phyloP scores from a whole-genome alignment of 2,888 invertebrate genomes.

The Leptinotarsa tumamoca region DNA sequence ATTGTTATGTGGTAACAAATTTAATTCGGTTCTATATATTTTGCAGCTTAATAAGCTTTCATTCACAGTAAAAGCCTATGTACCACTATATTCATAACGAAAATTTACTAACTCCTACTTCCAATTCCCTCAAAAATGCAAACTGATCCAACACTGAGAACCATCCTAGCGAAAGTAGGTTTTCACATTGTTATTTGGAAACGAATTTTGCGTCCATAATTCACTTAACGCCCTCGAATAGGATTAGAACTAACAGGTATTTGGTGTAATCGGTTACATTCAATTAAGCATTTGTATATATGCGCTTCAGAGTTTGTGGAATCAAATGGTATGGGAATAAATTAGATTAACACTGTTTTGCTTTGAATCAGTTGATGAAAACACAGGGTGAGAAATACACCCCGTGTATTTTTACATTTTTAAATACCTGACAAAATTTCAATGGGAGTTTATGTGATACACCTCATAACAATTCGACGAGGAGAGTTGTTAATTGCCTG shows the following conservation, averaged over 20 bases:
- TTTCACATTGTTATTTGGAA: neutral
- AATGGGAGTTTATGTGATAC: too few species aligned
- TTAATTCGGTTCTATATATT: too few species aligned
- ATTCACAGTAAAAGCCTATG: too few species aligned
- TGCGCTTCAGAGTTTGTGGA: neutral
- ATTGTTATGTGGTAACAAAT: too few species aligned
- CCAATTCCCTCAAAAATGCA: neutral
- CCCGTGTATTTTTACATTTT: too few species aligned
- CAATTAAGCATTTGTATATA: slow-evolving; percentile 14
- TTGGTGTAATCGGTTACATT: slow-evolving; percentile 11
- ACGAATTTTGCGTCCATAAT: slow-evolving; percentile 8
- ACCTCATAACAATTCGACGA: too few species aligned
- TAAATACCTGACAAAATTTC: too few species aligned
- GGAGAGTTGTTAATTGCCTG: too few species aligned
- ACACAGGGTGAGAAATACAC: too few species aligned
- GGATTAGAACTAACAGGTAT: slow-evolving; percentile 12
- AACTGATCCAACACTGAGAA: neutral
- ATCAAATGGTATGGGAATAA: slow-evolving; percentile 2
- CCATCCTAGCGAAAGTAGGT: neutral
- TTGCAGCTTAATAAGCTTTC: too few species aligned
- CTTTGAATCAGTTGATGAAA: neutral
- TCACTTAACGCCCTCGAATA: slow-evolving; percentile 8
- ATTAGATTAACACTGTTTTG: neutral
- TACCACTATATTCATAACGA: too few species aligned
- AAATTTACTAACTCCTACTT: neutral